Evolutionary conservation across 2,888 invertebrate species (phyloP), one percentile per base, ranked within the genome.

Genomic region (Drosophila trichaetosa): DNA sequence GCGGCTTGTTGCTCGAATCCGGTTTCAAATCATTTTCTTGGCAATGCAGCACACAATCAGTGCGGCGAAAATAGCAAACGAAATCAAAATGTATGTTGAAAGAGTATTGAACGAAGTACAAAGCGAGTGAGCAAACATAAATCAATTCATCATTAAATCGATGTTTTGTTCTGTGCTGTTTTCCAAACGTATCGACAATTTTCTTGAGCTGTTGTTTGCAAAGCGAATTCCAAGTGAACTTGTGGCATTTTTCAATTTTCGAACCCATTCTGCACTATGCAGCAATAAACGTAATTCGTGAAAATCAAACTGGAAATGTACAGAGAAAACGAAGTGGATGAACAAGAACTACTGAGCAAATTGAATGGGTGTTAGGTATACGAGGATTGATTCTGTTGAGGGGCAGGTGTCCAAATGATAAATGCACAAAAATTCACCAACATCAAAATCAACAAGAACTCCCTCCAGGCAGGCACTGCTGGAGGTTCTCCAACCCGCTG

Each of bases 101-200:
- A 42, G 42, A 53, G 65, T 67, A 69, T 65, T 73, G 58, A 54
- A 73, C 53, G 16, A 69, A 48, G 58, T 56, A 61, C 27, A 36
- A 40, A 49, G 54, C 49, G 57, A 46, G 54, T 56, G 52, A 49
- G 65, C 66, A 82, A 84, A 84, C 72, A 84, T 75, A 73, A 82
- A 82, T 84, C 85, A 82, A 84, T 84, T 82, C 80, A 82, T 84
- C 82, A 73, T 82, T 84, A 84, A 83, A 77, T 81, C 69, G 60
- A 76, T 76, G 76, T 75, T 67, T 46, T 21, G n/a, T 61, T 69
- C 59, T 56, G 52, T 42, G 72, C 16, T 57, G 29, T 67, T 61
- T 34, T 31, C 49, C 58, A 52, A 61, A 46, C 58, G 76, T 69
- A 60, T 69, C 76, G 79, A 65, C 75, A 74, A 74, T 64, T 74